A percentile compares a stretch with the other conserved stretches of the same genome.
Conservation (phyloP, 2,797 vertebrate species). For the Myripristis murdjan region DNA sequence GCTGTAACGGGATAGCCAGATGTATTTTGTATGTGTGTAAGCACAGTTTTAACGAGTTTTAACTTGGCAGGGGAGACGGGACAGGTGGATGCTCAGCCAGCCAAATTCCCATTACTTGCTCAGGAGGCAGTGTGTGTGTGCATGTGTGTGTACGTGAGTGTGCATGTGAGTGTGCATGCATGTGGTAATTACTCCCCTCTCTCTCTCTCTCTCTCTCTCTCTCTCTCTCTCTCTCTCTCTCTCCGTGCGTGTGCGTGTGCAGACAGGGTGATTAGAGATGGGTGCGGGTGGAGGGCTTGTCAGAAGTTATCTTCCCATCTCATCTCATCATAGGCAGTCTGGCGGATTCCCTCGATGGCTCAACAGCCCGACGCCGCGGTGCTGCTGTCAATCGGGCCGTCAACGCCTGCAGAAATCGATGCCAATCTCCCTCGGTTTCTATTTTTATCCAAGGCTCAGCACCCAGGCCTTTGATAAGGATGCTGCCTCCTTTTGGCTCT, state of each 20-base stretch:
- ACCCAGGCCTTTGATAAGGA: constrained; percentile 81
- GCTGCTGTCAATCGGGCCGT: constrained; percentile 84
- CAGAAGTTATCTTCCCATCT: constrained; percentile 85
- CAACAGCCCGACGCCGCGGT: constrained; percentile 67
- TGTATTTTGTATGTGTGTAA: constrained; percentile 79
- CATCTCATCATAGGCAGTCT: constrained; percentile 84
- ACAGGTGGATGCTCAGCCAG: constrained; percentile 84
- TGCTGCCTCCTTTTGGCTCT: constrained; percentile 70
- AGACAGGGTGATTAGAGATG: constrained; percentile 78
- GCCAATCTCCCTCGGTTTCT: constrained; percentile 83
- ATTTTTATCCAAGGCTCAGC: constrained; percentile 82
- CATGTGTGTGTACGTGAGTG: constrained; percentile 20
- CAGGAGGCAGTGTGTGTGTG: constrained; percentile 61
- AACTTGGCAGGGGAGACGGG: constrained; percentile 79
- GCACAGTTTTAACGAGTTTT: constrained; percentile 65
- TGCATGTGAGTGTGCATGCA: constrained; percentile 37
- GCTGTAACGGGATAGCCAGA: constrained; percentile 71
- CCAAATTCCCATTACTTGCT: constrained; percentile 81
- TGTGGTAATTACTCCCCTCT: constrained; percentile 79
- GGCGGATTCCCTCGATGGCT: constrained; percentile 85
- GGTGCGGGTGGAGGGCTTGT: constrained; percentile 79
- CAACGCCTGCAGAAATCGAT: constrained; percentile 84
- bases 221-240: constrained; percentile 4
- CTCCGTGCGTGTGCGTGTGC: constrained; percentile 41
- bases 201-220: no score